Evolutionary conservation across 2,888 invertebrate species (phyloP), one percentile per base, ranked within the genome.

Genomic region (Trissonchulus latispiculum): DNA sequence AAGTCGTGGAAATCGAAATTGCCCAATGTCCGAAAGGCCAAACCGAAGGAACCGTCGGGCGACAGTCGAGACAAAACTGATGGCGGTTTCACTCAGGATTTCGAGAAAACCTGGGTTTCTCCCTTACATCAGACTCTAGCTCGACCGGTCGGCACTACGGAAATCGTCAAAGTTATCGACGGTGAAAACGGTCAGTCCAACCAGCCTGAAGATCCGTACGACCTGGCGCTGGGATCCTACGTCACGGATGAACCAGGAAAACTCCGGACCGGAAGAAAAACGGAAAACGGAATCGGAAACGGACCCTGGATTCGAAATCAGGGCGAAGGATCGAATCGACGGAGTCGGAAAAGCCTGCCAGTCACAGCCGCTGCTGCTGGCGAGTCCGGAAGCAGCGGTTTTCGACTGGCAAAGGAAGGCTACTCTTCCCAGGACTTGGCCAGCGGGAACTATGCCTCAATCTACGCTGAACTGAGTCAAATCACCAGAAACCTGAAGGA

Each of bases 1-100:
- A 68, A 68, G n/a, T n/a, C 31, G 23, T 68, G 69, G 69, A 68
- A 68, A 68, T 23, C 69, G 8, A 48, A 23, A 23, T 48, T 48
- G 48, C 48, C 48, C 48, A 48, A 48, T 23, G 48, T 48, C 8
- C 48, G 48, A 8, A 48, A 48, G 48, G 48, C 8, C 8, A 48
- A 23, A 48, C 8, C 8, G 23, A 48, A 48, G 23, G 48, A 48
- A 48, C 48, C 48, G 8, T 48, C 48, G 23, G 48, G 23, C 8
- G 8, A 48, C 48, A 48, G 48, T 23, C n/a, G n/a, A n/a, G n/a
- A n/a, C n/a, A n/a, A n/a, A n/a, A n/a, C n/a, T n/a, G n/a, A n/a
- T n/a, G n/a, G n/a, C n/a, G 48, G 23, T 48, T 15, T 48, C 23
- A 15, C 48, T 15, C 8, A 48, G 8, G 48, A 48, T 48, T 23